A percentile compares a stretch with the other conserved stretches of the same genome.
phyloP scores from a whole-genome alignment of 1,140 invertebrate species.

The Drosophila ogumai region DNA sequence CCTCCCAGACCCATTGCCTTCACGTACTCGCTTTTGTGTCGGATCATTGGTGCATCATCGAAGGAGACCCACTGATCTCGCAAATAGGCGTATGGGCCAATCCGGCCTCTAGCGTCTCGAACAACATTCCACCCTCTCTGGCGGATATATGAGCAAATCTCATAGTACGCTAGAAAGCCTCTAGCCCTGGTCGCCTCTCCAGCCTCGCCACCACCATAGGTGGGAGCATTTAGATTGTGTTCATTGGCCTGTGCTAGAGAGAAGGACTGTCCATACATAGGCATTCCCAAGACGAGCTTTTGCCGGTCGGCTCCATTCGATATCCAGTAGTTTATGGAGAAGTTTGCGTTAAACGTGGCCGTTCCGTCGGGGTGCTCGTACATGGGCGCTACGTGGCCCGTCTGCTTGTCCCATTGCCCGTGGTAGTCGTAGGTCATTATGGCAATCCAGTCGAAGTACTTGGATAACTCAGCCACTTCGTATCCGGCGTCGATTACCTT shows the following conservation, averaged over 20 bases:
- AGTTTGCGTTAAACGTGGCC: constrained; percentile 93
- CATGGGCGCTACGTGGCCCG: constrained; percentile 93
- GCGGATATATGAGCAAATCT: constrained; percentile 90
- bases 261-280: constrained; percentile 94
- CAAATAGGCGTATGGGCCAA: constrained; percentile 91
- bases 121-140: constrained; percentile 89
- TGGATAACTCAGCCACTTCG: constrained; percentile 89
- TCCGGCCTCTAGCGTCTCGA: constrained; percentile 88
- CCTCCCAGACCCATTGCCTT: constrained; percentile 91
- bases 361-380: constrained; percentile 89
- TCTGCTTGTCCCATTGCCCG: constrained; percentile 93
- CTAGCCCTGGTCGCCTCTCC: constrained; percentile 92
- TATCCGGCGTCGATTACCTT: constrained; percentile 93
- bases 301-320: constrained; percentile 89
- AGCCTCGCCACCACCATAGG: constrained; percentile 91
- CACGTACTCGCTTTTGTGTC: constrained; percentile 90
- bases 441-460: constrained; percentile 92
- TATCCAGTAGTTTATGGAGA: constrained; percentile 93
- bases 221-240: constrained; percentile 89
- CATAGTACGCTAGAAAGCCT: constrained; percentile 94
- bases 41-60: constrained; percentile 91
- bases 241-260: constrained; percentile 88
- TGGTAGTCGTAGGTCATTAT: constrained; percentile 96
- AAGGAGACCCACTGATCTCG: constrained; percentile 94
- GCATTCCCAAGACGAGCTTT: constrained; percentile 93